These are phyloP conservation scores for Noctua pronuba DNA, from an alignment of 2,888 invertebrate genomes.

Conservation along the genomic window DNA sequence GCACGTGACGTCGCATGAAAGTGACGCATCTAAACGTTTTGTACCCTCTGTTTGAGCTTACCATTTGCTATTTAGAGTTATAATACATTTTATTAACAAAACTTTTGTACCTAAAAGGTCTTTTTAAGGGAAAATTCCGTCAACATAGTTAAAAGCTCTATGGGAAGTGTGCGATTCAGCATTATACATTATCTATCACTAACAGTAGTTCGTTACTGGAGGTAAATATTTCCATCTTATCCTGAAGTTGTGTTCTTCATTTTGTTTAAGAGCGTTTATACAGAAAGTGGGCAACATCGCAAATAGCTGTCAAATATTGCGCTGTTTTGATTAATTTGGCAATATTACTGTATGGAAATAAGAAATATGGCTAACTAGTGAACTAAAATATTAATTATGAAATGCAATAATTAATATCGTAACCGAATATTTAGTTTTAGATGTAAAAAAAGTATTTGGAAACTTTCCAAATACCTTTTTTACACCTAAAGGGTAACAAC, in stretches of 20 bases:
- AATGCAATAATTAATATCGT: too few relatives aligned
- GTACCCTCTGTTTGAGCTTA: constrained; percentile 63
- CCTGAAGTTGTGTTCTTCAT: neutral
- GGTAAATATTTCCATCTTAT: neutral
- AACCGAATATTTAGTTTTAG: too few relatives aligned
- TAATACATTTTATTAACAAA: constrained; percentile 59
- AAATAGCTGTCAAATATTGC: too few relatives aligned
- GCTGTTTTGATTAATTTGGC: too few relatives aligned
- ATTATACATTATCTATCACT: neutral
- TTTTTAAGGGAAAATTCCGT: constrained; percentile 24
- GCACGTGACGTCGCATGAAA: constrained; percentile 73
- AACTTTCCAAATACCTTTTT: too few relatives aligned
- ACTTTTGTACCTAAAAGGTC: constrained; percentile 33
- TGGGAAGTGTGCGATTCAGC: neutral
- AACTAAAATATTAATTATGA: too few relatives aligned
- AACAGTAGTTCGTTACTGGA: neutral
- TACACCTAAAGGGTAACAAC: too few relatives aligned
- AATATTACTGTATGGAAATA: too few relatives aligned
- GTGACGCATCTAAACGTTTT: constrained; percentile 61
- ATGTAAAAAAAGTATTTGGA: too few relatives aligned
- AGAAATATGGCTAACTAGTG: too few relatives aligned
- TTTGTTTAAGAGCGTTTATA: too few relatives aligned
- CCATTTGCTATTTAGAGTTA: constrained; percentile 55
- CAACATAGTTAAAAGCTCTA: neutral
- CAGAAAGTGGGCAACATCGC: too few relatives aligned